Evolutionary conservation across 2,888 invertebrate species (phyloP), one percentile per base, ranked within the genome.

Genomic region (Acleris holmiana): DNA sequence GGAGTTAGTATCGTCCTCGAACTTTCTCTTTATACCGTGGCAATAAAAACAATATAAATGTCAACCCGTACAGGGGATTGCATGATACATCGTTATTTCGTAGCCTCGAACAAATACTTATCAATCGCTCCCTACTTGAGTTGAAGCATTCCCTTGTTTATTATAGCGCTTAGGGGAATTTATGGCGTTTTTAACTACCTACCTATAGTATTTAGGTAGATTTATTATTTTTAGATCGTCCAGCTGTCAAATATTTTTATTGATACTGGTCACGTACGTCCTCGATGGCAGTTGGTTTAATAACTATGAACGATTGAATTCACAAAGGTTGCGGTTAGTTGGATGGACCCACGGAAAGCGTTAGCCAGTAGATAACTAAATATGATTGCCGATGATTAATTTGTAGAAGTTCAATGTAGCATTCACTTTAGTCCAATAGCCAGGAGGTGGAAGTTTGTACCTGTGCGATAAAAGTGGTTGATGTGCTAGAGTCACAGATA

Each of bases 51-150:
- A 35, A 48, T 13, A 47, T 23, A n/a, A 53, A 49, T 15, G 48
- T 48, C 44, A 23, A 8, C 35, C 49, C 57, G 58, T 25, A 21
- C 46, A 10, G 67, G 66, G 66, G 64, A 58, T 70, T 51, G 72
- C 76, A 73, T 79, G 77, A 73, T 70, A 68, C 70, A 72, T 75
- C 71, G 74, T 74, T 75, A 75, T 78, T 80, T 76, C 62, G 75
- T 75, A 71, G 73, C 70, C 65, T 72, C 69, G 59, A 72, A 69
- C 71, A 67, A 72, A 70, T 71, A 69, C 68, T 68, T 71, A 67
- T 71, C 71, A 68, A 72, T 68, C 54, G 67, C 29, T 66, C 66
- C 68, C 68, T 47, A 61, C 67, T 67, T 35, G 51, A 57, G 61
- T 41, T 57, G 17, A 47, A 47, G 62, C 56, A 64, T 67, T 64